Evolutionary conservation across 2,888 invertebrate genomes (phyloP), one percentile per base, ranked within the genome.

Genomic region (Eubasilissa splendida): DNA sequence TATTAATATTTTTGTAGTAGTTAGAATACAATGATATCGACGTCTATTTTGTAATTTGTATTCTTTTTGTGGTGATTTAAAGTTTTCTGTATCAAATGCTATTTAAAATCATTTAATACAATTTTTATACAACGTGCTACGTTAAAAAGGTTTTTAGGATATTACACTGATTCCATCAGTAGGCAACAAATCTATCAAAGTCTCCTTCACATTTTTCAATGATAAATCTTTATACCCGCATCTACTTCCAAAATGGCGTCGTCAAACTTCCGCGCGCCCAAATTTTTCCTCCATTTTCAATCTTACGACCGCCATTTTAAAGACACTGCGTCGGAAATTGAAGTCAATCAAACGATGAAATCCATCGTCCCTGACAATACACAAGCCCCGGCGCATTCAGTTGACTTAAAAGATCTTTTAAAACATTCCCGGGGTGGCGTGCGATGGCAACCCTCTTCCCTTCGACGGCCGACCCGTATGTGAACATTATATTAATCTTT

Each of bases 401-500:
- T 60, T 53, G 14, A 60, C 71, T 78, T 60, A 71, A 78, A 78
- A 80, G 73, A 80, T 77, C 77, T 80, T 80, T 80, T 77, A 80
- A 80, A 80, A 76, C 68, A 70, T 70, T 53, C 50, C 70, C 11
- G 77, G 70, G 22, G 76, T 58, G 70, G 31, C 42, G 22, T 11
- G 79, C 54, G 74, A 56, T 14, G 53, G 76, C 68, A 66, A 7
- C 63, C 50, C 22, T 22, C 74, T n/a, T n/a, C 59, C 59, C 50
- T 33, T 11, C 53, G 5, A n/a, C 14, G 22, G 31, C 42, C 11
- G 10, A 59, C 74, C 59, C 56, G 73, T 73, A 56, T 73, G 74
- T 59, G 74, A 74, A 74, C 52, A 76, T 68, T 80, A 56, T 80
- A 80, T 80, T 80, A 77, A 80, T 80, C 80, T 77, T 80, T 80